phyloP scores from a whole-genome alignment of 2,113 vertebrate species.

The Uria aalge region DNA sequence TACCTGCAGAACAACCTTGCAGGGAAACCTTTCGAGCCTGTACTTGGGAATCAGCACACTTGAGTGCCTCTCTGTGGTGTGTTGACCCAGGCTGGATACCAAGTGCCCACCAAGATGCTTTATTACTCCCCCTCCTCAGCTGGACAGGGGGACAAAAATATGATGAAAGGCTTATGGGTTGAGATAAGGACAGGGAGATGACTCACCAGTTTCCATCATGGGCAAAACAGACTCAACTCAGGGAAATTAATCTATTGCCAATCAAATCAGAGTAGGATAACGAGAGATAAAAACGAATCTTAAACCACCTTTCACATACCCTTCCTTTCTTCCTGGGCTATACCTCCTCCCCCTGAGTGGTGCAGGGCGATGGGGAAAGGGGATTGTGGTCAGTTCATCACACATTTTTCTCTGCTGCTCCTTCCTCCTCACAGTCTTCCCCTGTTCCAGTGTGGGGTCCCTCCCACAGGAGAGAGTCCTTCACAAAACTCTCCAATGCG shows the following conservation, averaged over 20 bases:
- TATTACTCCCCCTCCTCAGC: background rate
- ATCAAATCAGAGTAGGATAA: background rate
- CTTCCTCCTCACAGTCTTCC: background rate
- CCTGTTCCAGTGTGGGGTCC: background rate
- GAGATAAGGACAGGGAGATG: background rate
- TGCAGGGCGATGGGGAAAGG: rapidly evolving
- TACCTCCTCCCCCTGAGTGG: background rate
- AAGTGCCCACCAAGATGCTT: rapidly evolving
- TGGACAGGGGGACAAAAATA: background rate
- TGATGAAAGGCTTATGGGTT: rapidly evolving
- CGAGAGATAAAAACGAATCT: background rate
- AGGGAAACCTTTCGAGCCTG: background rate
- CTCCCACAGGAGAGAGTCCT: background rate
- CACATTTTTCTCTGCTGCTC: background rate
- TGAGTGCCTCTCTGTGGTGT: background rate
- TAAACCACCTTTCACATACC: background rate
- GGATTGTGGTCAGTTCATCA: background rate
- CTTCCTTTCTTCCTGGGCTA: background rate
- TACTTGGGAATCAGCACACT: background rate
- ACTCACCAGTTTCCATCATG: rapidly evolving
- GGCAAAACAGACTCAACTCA: background rate
- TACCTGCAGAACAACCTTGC: background rate
- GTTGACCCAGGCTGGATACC: background rate
- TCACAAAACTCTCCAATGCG: background rate
- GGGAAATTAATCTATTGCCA: background rate